Base-by-base conservation (phyloP, 1,140 invertebrate species). In the Atta texana region DNA sequence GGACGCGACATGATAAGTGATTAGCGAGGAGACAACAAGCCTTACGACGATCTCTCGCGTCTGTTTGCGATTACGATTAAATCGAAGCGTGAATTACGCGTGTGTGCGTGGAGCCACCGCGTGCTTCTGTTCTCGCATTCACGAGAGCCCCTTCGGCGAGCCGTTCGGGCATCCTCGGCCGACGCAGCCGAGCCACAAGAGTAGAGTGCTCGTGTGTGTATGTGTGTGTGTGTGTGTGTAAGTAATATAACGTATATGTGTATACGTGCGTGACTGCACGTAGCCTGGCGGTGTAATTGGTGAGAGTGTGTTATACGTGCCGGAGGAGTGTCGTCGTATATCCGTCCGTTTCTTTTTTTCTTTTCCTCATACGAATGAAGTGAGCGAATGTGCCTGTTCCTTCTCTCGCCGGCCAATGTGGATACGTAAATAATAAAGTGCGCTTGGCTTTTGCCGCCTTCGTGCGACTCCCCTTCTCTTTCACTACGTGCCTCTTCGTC, bases 391-490 rank as follows among this genome's bases (percentile, higher is more conserved):
- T 75, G 71, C 28, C 39, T 76, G 21, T 72, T 53, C 31, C 72
- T 63, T 57, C 6, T 66, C 44, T 21, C 82, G 72, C 74, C 78
- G 66, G 34, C 55, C 69, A 84, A 74, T 84, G 80, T 84, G 80
- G 69, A 84, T 84, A 84, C 80, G 80, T 84, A 74, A 84, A 84
- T 84, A 74, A 84, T 84, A 74, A 84, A 84, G 80, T 84, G 69
- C 55, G 39, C 66, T 81, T 64, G 77, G 77, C 80, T 82, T 66
- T 77, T 85, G 49, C 59, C 82, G 57, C 53, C 84, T 85, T 85
- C 87, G 77, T 72, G 12, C 39, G 66, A 51, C 55, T 59, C 86
- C 64, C 44, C 87, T 80, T 68, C 63, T 91, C 55, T 66, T 77
- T 82, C 84, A 53, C 53, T 31, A 74, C 55, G 72, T 81, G 68